Conservation (phyloP, 2,113 vertebrate species). For the Eptesicus fuscus region DNA sequence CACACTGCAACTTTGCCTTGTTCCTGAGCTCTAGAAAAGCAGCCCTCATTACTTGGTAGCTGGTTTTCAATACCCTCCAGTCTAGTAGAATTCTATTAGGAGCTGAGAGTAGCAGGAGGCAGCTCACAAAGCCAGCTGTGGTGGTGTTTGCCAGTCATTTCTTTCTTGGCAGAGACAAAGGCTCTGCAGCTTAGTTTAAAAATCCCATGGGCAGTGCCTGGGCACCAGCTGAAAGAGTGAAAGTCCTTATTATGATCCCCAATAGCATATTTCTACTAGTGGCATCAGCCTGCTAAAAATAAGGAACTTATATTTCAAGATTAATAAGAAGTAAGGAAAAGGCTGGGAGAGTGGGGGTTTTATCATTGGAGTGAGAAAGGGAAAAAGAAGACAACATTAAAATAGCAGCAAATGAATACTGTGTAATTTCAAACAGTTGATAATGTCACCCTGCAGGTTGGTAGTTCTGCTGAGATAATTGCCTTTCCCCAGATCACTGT, state of each 20-base stretch:
- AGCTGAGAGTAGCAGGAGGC: neutral
- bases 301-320: slow-evolving; percentile 45
- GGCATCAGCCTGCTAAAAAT: slow-evolving; percentile 27
- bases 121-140: neutral
- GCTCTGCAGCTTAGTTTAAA: slow-evolving; percentile 30
- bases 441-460: slow-evolving; percentile 53
- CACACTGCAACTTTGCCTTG: neutral
- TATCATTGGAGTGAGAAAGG: neutral
- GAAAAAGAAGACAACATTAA: slow-evolving; percentile 32
- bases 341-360: neutral
- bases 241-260: neutral
- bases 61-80: neutral
- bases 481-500: slow-evolving; percentile 50
- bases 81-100: neutral
- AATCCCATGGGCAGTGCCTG: neutral
- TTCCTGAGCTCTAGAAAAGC: neutral
- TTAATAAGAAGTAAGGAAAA: slow-evolving; percentile 46
- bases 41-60: neutral
- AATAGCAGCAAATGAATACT: slow-evolving; percentile 64
- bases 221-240: neutral
- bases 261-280: neutral
- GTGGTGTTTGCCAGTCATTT: neutral
- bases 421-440: slow-evolving; percentile 54
- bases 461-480: slow-evolving; percentile 59
- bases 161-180: slow-evolving; percentile 15